Conservation (phyloP, 2,797 vertebrate species). For the Anomalospiza imberbis region DNA sequence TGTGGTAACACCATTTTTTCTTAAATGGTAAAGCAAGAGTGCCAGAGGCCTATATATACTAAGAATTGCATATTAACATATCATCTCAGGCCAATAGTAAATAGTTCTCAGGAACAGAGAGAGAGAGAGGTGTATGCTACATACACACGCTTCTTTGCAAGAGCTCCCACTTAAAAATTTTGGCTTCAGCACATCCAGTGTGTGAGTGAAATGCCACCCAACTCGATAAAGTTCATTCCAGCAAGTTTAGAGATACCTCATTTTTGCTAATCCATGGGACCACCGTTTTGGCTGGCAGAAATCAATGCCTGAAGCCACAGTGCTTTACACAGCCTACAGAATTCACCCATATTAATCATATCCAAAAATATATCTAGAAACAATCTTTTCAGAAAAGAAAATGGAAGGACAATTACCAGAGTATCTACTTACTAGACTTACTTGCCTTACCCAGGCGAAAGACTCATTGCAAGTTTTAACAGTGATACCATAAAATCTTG, state of each 20-base stretch:
- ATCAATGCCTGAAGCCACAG: not conserved
- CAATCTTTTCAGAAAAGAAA: not conserved
- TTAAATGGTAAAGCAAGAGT: not conserved
- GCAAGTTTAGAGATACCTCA: not conserved
- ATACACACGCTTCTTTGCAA: not conserved
- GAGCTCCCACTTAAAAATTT: not conserved
- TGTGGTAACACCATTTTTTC: constrained; percentile 4
- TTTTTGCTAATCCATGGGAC: not conserved
- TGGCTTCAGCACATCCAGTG: not conserved
- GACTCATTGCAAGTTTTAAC: not conserved
- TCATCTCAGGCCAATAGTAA: not conserved
- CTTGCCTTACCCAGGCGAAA: not conserved
- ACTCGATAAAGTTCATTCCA: not conserved
- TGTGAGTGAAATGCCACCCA: not conserved
- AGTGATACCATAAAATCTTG: not conserved
- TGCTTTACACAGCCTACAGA: not conserved
- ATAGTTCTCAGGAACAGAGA: not conserved
- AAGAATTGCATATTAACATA: not conserved
- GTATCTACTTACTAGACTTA: not conserved
- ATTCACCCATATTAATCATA: not conserved
- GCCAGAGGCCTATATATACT: not conserved
- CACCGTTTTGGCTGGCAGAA: not conserved
- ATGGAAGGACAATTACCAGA: not conserved
- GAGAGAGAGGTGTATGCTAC: not conserved
- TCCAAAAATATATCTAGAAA: not conserved